Evolutionary conservation across 2,888 invertebrate species (phyloP), one percentile per base, ranked within the genome.

Genomic region (Clistopyga incitator): DNA sequence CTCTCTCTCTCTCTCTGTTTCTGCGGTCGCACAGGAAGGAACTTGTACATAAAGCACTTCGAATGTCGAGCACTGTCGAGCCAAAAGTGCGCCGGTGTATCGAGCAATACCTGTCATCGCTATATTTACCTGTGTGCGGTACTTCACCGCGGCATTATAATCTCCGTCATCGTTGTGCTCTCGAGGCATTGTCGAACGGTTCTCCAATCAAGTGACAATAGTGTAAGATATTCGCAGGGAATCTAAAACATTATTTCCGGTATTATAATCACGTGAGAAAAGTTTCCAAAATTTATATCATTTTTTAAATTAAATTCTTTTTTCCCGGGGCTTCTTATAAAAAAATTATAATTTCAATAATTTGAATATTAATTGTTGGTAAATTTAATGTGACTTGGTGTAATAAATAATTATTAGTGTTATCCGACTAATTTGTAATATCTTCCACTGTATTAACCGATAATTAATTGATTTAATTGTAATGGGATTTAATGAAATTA

Each of bases 131-230:
- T 29, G 11, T 29, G 50, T 38, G 78, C 76, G 70, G 72, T 74
- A 50, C 50, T 68, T 70, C 65, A 54, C 38, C 76, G 76, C 54
- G 70, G 25, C 54, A 45, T 70, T 76, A 81, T 81, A 78, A 80
- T 77, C 65, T 4, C 52, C 25, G 78, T n/a, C 50, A 75, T 81
- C 67, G 75, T 56, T 52, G 70, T 59, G n/a, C 78, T 42, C 78
- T 70, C 74, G 78, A 65, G 70, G 70, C 81, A 84, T 81, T 81
- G 65, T 81, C 65, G 61, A 67, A 72, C 84, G 78, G 81, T 78
- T 23, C 75, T 59, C 65, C 54, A 59, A 81, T 76, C 61, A 68
- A 74, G 47, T 70, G 74, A 76, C 77, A 75, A 78, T 68, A 47
- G 70, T 34, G 23, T 42, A 47, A 45, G 64, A 80, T 74, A 65